Base-by-base conservation (phyloP, 2,113 vertebrate species). In the Nyctereutes procyonoides region DNA sequence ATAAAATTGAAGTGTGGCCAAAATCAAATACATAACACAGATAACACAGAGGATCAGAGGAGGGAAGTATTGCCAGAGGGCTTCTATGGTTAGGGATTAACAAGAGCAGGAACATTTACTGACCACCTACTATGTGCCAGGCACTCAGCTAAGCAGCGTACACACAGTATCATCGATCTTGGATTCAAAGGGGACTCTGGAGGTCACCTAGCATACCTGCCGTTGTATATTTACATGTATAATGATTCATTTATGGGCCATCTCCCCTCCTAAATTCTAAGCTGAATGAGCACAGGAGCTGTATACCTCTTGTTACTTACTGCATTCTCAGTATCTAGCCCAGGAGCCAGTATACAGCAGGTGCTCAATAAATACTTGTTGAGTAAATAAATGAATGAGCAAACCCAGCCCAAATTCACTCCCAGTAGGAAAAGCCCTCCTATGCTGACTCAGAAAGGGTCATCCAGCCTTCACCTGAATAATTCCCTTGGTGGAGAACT, bases 321-420 rank as follows among this genome's bases (percentile, higher is more conserved):
- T 81, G 22, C 20, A 35, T 15, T 73, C 30, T 84, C 62, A 58
- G 55, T 80, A 26, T 24, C 58, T 77, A 95, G 67, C 48, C 43
- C 12, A 56, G 51, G 9, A 51, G 30, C 65, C 43, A 13, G 63
- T 53, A 62, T 74, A 26, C 26, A 56, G 24, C 35, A 69, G n/a
- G 55, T 79, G n/a, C 53, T 56, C 53, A 77, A 55, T 69, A 87
- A 97, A 60, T 83, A n/a, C 20, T 28, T 97, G 48, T 51, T 74
- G 56, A 81, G 16, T 53, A 80, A 62, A 56, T 56, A 35, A 88
- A 84, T n/a, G 32, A 80, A 87, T 16, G 35, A 67, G 63, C 20
- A 89, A 80, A 84, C 35, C 22, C 19, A n/a, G 24, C 19, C 38
- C 55, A 77, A 79, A 86, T 51, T 80, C 65, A 73, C 56, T 65